Base-by-base conservation (phyloP, 2,888 invertebrate genomes). In the Hydrotaea diabolus region DNA sequence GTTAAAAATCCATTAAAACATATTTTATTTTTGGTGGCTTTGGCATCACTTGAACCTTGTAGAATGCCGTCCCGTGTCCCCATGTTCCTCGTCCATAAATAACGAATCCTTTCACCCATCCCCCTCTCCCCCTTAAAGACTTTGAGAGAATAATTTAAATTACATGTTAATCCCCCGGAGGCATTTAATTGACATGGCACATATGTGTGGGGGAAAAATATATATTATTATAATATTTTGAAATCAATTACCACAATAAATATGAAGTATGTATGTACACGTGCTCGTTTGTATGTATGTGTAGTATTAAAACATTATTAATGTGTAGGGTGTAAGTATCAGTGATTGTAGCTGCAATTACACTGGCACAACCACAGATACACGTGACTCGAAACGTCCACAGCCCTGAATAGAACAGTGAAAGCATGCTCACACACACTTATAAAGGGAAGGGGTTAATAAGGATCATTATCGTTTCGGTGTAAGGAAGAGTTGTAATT, bases 191-290 rank as follows among this genome's bases (percentile, higher is more conserved):
- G 64, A 13, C 75, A n/a, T n/a, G 39, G n/a, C n/a, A 49, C 49
- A n/a, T 49, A 49, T 39, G 15, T 11, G 43, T 3, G 26, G 13
- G 26, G 39, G 39, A 59, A 55, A 31, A 53, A 71, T n/a, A n/a
- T n/a, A n/a, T n/a, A n/a, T n/a, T n/a, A 57, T 69, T 69, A 46
- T 74, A 59, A 46, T 46, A 74, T 74, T 74, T 74, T 74, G 62
- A 74, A 74, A 74, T 74, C 74, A 74, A 74, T 74, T 74, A 74
- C 59, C 74, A 62, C 59, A 74, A 62, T 74, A 62, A 74, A 74
- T 74, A 59, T 21, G 26, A 43, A 3, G 15, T 31, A 62, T 7
- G 2, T n/a, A n/a, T n/a, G n/a, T n/a, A n/a, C n/a, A n/a, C n/a
- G n/a, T n/a, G n/a, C n/a, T n/a, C n/a, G n/a, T n/a, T n/a, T n/a